Conservation (phyloP, 2,797 vertebrate genomes). For the Orientallactaga sibirica region DNA sequence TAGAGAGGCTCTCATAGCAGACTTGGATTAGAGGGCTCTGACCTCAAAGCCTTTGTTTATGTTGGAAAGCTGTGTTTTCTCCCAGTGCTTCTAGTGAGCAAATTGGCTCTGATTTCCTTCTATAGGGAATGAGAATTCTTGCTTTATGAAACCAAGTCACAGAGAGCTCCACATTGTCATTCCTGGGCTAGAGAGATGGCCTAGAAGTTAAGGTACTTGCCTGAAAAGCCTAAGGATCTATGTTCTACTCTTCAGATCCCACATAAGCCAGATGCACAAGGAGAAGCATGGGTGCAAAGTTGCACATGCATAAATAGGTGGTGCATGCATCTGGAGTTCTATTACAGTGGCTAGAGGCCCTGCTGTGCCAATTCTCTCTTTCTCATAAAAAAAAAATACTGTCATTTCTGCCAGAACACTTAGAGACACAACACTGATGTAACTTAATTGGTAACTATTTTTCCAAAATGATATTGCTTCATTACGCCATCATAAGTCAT, state of each 20-base stretch:
- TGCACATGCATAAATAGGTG: too few species aligned
- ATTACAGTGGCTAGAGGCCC: too few species aligned
- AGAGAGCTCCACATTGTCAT: background rate
- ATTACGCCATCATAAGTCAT: background rate
- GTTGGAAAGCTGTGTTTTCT: background rate
- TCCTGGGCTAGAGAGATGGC: too few species aligned
- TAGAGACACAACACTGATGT: background rate
- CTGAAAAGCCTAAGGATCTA: too few species aligned
- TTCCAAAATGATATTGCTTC: background rate
- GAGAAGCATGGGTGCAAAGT: too few species aligned
- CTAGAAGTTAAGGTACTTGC: too few species aligned
- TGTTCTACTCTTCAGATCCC: too few species aligned
- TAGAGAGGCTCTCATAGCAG: background rate
- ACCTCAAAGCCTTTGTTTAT: background rate
- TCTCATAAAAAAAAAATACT: too few species aligned
- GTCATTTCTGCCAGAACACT: too few species aligned
- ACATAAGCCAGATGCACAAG: too few species aligned
- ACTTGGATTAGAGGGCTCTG: background rate
- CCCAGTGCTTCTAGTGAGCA: background rate
- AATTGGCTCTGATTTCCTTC: background rate
- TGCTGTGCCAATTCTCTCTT: too few species aligned
- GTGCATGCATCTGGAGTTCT: too few species aligned
- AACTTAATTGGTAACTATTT: constrained; percentile 14
- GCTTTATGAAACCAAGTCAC: background rate
- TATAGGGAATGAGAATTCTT: background rate